Evolutionary conservation across 2,888 invertebrate genomes (phyloP).

Genomic region (Chymomyza procnemis): DNA sequence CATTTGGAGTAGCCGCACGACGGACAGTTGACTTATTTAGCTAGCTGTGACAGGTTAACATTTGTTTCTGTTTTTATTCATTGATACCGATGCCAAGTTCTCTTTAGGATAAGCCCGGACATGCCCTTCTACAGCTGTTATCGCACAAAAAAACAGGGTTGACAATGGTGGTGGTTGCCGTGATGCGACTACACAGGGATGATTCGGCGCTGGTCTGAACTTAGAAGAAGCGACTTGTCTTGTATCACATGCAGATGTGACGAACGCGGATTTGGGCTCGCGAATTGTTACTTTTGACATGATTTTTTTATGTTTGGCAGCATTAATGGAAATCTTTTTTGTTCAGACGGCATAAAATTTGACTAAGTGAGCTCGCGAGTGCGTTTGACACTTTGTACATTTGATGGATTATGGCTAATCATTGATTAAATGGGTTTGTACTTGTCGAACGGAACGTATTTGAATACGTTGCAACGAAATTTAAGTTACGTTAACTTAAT

Average conservation of each 20-base stretch:
- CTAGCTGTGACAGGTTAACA: conserved; percentile 19
- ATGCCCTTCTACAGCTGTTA: background rate
- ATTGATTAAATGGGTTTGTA: conserved; percentile 75
- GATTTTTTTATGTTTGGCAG: conserved; percentile 49
- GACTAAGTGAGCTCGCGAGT: conserved; percentile 64
- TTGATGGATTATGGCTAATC: conserved; percentile 78
- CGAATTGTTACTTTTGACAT: conserved; percentile 48
- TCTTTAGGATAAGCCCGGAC: background rate
- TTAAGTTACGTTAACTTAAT: background rate
- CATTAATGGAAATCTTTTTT: conserved; percentile 49
- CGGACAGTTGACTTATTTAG: conserved; percentile 52
- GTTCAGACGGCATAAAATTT: conserved; percentile 5
- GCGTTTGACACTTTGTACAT: conserved; percentile 77
- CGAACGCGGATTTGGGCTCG: conserved; percentile 66
- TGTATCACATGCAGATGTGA: conserved; percentile 74
- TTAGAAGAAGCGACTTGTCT: conserved; percentile 43
- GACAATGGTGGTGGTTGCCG: conserved; percentile 17
- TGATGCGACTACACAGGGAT: conserved; percentile 30
- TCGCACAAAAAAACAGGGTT: background rate
- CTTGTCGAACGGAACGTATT: conserved; percentile 59
- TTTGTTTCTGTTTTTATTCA: conserved; percentile 3
- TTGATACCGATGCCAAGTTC: background rate
- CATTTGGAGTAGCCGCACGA: conserved; percentile 61
- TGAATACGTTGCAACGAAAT: conserved; percentile 45
- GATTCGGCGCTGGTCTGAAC: background rate